A percentile compares a stretch with the other conserved stretches of the same genome.
Conservation (phyloP, 2,113 vertebrate genomes). For the Bubo scandiacus region DNA sequence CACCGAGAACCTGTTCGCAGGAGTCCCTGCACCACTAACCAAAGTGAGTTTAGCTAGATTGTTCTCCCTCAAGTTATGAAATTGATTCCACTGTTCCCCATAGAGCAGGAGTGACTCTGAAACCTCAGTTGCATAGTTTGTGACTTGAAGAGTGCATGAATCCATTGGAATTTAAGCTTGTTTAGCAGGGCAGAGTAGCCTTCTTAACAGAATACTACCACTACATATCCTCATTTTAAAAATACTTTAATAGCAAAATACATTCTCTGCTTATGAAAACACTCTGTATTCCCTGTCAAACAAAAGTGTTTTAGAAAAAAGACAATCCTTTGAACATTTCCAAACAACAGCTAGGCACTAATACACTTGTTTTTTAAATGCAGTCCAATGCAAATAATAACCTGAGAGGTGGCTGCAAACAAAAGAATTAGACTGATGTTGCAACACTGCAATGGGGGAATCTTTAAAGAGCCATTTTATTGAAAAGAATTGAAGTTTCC, state of each 20-base stretch:
- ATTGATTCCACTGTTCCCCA: neutral
- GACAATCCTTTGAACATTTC: neutral
- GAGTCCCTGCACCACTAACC: neutral
- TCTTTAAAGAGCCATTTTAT: neutral
- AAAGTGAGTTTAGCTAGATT: neutral
- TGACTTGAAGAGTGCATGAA: neutral
- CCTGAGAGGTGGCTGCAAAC: neutral
- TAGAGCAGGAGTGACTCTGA: neutral
- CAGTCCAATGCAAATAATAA: neutral
- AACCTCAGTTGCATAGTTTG: neutral
- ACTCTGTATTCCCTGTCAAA: neutral
- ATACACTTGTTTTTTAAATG: neutral
- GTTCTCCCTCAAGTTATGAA: neutral
- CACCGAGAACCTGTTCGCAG: neutral
- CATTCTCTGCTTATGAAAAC: neutral
- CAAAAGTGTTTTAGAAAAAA: neutral
- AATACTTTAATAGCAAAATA: neutral
- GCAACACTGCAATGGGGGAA: neutral
- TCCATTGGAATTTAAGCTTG: neutral
- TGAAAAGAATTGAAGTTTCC: conserved; percentile 16
- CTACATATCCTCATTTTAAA: neutral
- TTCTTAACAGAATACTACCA: neutral
- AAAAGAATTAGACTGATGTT: neutral
- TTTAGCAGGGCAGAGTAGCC: neutral
- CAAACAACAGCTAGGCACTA: neutral